Base-by-base conservation (phyloP, 2,797 vertebrate genomes). In the Sebastes baramenuke region DNA sequence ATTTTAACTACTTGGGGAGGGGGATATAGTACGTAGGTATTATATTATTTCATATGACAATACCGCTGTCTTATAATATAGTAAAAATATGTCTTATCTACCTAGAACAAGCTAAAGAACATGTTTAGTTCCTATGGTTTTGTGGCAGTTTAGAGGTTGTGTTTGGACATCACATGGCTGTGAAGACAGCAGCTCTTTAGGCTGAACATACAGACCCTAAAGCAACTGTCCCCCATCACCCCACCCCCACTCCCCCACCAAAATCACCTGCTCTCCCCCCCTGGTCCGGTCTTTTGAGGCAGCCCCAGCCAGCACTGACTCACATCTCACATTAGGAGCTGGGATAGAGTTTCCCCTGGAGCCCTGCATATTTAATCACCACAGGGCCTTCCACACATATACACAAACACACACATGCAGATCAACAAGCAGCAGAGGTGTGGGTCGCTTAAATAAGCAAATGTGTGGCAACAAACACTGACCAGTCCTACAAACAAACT, bases 291-390 rank as follows among this genome's bases (percentile, higher is more conserved):
- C 77, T 89, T 81, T 72, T 85, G 78, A 86, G 85, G 84, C 87
- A 70, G 74, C 72, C 80, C 72, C 72, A 85, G 91, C 87, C 86
- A 90, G 82, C 88, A 91, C 87, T 92, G 94, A 94, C 92, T 94
- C 92, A 93, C 90, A 93, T 93, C 94, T 94, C 93, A 85, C 93
- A 95, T 95, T 94, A 93, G 89, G 83, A 91, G 91, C 73, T 49
- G 80, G 92, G 94, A 92, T 95, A 93, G 91, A 91, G 92, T 95
- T 95, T 94, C 94, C 91, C 83, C 90, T 88, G 87, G 93, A 92
- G 94, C 87, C 87, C 91, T 95, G 92, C 90, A 95, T 95, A 93
- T 95, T 95, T 95, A 94, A 95, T 94, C 91, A 93, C 88, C 85
- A 79, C 87, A 84, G 88, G 83, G 84, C 87, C 84, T 85, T 82